Conservation (phyloP, 1,140 invertebrate species). For the Drepana arcuata region DNA sequence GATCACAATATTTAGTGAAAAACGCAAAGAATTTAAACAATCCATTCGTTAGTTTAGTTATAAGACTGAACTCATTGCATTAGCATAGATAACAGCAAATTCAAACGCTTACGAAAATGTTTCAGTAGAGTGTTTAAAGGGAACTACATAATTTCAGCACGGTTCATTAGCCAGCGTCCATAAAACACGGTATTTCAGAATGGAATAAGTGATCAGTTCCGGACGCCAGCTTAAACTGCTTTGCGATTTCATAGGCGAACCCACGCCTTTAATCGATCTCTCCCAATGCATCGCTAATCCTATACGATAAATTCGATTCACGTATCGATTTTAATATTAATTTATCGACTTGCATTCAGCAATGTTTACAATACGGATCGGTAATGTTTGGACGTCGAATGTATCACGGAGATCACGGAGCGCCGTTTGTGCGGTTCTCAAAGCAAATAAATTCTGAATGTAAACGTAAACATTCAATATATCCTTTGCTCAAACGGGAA, state of each 20-base stretch:
- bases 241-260: conserved; percentile 34
- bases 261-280: conserved; percentile 26
- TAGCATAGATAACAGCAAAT: no score
- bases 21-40: no score
- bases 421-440: conserved; percentile 5
- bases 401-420: conserved; percentile 13
- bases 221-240: conserved; percentile 24
- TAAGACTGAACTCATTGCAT: no score
- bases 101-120: no score
- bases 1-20: no score
- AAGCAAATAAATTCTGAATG: conserved; percentile 8
- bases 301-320: conserved; percentile 17
- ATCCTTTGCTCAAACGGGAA: no score
- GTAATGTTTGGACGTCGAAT: conserved; percentile 16
- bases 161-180: conserved; percentile 8
- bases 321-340: conserved; percentile 15
- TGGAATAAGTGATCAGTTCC: conserved; percentile 37
- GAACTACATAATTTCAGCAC: conserved; percentile 19
- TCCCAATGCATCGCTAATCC: conserved; percentile 27
- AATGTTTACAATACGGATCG: conserved; percentile 12
- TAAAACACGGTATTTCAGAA: conserved; percentile 7
- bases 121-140: background rate
- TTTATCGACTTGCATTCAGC: conserved; percentile 13
- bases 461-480: conserved; percentile 6
- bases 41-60: no score